Base-by-base conservation (phyloP, 2,888 invertebrate genomes). In the Drosophila pegasa region DNA sequence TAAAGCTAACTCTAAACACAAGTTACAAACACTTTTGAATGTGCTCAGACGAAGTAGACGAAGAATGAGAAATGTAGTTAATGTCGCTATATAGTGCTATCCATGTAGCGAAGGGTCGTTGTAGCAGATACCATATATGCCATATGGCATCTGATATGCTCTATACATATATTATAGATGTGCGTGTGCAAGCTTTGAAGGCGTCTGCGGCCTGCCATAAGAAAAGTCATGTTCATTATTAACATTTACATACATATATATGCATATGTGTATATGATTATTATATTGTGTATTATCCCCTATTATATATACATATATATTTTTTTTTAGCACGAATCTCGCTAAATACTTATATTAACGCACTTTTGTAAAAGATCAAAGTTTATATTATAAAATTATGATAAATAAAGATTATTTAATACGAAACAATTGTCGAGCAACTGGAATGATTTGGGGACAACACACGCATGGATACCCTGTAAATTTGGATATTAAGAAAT, bases 201-300 rank as follows among this genome's bases (percentile, higher is more conserved):
- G 71, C 71, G 51, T 43, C 51, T 48, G 60, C 47, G 55, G 75
- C 77, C 75, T 76, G 75, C 75, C 75, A 76, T 76, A 75, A 71
- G 38, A 72, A 67, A 73, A 76, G 75, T 76, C 75, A 76, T 76
- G 76, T 76, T 76, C 74, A 78, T 69, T 73, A 74, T 73, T 66
- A 78, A 73, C 74, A 72, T 60, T 60, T 60, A 70, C 52, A 56
- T 35, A 61, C 52, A 40, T 14, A 47, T 31, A 62, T 20, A 37
- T 41, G 29, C 31, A 41, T 60, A 51, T 48, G n/a, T n/a, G 5
- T 8, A n/a, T 56, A 65, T 58, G 56, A 62, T 51, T 55, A 69
- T 71, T 55, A 54, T 60, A 68, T 56, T 69, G 47, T 71, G 40
- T 47, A 77, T 58, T 68, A 74, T 56, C 38, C 56, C 58, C 56